These are phyloP conservation scores for Clostera curtula DNA, from an alignment of 2,888 invertebrate genomes.

Conservation along the genomic window DNA sequence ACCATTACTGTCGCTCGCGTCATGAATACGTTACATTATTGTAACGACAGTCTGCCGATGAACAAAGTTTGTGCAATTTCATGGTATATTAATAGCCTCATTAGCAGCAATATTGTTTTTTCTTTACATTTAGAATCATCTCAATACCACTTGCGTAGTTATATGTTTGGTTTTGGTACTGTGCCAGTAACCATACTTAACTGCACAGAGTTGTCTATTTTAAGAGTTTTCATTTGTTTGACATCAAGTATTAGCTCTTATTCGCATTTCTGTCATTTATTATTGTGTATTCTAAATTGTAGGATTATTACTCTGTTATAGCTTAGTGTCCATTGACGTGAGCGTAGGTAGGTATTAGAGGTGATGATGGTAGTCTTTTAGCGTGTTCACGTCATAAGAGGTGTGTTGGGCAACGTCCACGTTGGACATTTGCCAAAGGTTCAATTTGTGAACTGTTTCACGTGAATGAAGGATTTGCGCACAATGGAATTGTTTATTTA, in stretches of 20 bases:
- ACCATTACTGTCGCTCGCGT: conserved; percentile 2
- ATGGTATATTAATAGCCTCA: conserved; percentile 5
- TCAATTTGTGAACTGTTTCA: conserved; percentile 1
- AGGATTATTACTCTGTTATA: too few relatives aligned
- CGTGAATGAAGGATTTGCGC: background rate
- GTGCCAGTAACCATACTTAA: conserved; percentile 31
- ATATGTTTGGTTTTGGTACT: conserved; percentile 24
- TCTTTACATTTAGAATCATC: conserved; percentile 12
- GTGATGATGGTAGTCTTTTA: conserved; percentile 19
- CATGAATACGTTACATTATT: conserved; percentile 4
- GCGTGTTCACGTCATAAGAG: conserved; percentile 38
- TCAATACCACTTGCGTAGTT: conserved; percentile 12
- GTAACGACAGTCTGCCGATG: conserved; percentile 1
- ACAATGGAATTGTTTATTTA: too few relatives aligned
- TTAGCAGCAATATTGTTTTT: conserved; percentile 6
- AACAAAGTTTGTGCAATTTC: conserved; percentile 1
- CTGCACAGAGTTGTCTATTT: conserved; percentile 14
- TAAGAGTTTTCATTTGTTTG: conserved; percentile 8
- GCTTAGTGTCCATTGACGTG: conserved; percentile 18
- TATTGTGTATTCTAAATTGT: too few relatives aligned
- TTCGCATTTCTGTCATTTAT: too few relatives aligned
- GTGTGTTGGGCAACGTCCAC: conserved; percentile 47
- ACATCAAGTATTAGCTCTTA: too few relatives aligned
- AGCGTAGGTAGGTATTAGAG: too few relatives aligned
- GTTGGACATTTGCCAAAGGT: conserved; percentile 31